Conservation (phyloP, 2,113 vertebrate genomes). For the Ellobius talpinus region DNA sequence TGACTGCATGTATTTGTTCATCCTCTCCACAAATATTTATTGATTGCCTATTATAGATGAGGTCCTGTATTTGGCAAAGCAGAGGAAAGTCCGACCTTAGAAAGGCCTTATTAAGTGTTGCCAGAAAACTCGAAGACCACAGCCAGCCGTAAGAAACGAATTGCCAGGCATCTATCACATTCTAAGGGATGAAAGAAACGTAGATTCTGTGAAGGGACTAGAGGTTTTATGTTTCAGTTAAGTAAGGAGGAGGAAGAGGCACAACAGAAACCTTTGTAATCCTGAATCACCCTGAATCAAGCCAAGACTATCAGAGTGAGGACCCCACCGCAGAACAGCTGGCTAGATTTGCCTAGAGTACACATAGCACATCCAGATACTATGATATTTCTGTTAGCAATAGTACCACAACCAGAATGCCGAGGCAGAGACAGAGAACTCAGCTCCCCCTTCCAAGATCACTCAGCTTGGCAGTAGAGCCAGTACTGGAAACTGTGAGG, state of each 20-base stretch:
- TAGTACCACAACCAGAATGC: background rate
- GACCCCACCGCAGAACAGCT: background rate
- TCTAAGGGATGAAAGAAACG: slow-evolving; percentile 63
- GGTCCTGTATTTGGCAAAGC: slow-evolving; percentile 2
- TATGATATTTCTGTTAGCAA: background rate
- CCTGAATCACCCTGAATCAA: background rate
- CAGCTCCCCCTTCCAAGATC: background rate
- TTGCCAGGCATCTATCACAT: background rate
- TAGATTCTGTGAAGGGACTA: slow-evolving; percentile 56
- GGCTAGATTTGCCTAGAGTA: background rate
- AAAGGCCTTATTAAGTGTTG: slow-evolving; percentile 61
- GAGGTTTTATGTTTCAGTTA: slow-evolving; percentile 16
- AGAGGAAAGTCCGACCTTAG: slow-evolving; percentile 52
- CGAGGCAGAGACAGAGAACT: background rate
- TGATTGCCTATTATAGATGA: slow-evolving; percentile 46
- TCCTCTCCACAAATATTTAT: slow-evolving; percentile 76
- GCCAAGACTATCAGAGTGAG: background rate
- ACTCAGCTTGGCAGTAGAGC: background rate
- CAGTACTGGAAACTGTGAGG: background rate
- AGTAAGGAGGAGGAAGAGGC: background rate
- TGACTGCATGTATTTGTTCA: slow-evolving; percentile 63
- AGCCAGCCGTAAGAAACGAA: background rate
- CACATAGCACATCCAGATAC: background rate
- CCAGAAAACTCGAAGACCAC: slow-evolving; percentile 51
- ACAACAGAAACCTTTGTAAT: slow-evolving; percentile 30